These are phyloP conservation scores for Megalonaias nervosa DNA, from an alignment of 1,140 invertebrate species.

Conservation along the genomic window DNA sequence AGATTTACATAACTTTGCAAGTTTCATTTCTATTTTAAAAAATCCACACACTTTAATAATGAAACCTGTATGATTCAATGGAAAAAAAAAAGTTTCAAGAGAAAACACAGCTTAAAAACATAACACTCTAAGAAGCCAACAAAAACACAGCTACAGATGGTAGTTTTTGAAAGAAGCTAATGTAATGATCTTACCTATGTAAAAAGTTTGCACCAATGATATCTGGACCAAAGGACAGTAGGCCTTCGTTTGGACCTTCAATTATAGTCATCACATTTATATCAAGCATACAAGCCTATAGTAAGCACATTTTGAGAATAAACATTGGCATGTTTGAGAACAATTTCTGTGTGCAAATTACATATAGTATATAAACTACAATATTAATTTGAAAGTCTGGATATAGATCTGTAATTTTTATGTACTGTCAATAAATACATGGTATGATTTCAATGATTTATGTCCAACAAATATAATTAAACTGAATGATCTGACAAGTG, in stretches of 20 bases:
- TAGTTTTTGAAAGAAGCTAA: no score
- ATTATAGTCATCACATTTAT: neutral
- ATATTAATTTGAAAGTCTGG: neutral
- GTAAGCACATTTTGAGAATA: neutral
- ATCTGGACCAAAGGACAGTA: constrained; percentile 41
- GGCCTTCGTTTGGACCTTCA: constrained; percentile 36
- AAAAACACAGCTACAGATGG: no score
- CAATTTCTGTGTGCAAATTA: neutral
- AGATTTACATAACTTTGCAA: no score
- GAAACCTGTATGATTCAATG: no score
- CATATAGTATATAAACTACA: neutral
- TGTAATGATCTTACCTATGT: neutral
- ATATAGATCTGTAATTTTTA: neutral
- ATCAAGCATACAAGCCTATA: neutral
- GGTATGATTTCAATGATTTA: neutral
- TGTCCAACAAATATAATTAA: no score
- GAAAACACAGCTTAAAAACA: no score
- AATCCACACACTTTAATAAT: no score
- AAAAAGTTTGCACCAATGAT: constrained; percentile 43
- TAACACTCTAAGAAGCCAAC: no score
- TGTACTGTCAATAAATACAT: neutral
- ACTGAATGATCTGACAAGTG: no score
- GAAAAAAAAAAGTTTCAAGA: no score
- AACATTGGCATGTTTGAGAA: neutral
- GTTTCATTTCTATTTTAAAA: no score